These are phyloP conservation scores for Mongoloraphidia duomilia DNA, from an alignment of 2,888 invertebrate genomes.

Conservation along the genomic window DNA sequence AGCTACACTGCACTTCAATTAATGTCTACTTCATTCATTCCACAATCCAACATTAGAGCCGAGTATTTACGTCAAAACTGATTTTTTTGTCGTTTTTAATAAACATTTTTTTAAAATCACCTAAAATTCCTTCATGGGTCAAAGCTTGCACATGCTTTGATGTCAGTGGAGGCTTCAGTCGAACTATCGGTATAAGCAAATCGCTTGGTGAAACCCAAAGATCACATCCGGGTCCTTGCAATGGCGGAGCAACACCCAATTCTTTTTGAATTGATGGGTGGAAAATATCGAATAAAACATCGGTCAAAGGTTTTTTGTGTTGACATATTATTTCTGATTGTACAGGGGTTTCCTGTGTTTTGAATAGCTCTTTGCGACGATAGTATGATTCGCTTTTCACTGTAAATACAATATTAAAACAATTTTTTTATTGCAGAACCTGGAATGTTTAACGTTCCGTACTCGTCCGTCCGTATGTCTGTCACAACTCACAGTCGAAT, in stretches of 20 bases:
- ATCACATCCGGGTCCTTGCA: constrained; percentile 25
- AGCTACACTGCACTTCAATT: too few relatives aligned
- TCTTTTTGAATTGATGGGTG: constrained; percentile 20
- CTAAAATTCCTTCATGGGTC: constrained; percentile 28
- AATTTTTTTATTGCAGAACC: neutral
- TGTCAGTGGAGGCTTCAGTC: constrained; percentile 27
- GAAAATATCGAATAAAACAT: constrained; percentile 23
- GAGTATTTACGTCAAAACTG: too few relatives aligned
- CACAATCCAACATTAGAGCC: too few relatives aligned
- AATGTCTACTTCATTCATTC: too few relatives aligned
- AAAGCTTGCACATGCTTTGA: constrained; percentile 27
- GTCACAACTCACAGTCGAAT: too few relatives aligned
- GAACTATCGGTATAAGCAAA: constrained; percentile 26
- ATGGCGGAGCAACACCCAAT: constrained; percentile 23
- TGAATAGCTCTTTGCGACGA: constrained; percentile 1
- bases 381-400: constrained; percentile 4
- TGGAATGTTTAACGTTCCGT: too few relatives aligned
- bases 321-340: constrained; percentile 4
- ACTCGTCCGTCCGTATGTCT: too few relatives aligned
- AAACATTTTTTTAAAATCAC: constrained; percentile 14
- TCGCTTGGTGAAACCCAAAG: constrained; percentile 32
- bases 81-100: too few relatives aligned
- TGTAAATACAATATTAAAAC: neutral
- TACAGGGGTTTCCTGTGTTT: neutral
- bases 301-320: neutral